A percentile compares a stretch with the other conserved stretches of the same genome.
phyloP scores from a whole-genome alignment of 2,888 invertebrate genomes.

The Troides helena region DNA sequence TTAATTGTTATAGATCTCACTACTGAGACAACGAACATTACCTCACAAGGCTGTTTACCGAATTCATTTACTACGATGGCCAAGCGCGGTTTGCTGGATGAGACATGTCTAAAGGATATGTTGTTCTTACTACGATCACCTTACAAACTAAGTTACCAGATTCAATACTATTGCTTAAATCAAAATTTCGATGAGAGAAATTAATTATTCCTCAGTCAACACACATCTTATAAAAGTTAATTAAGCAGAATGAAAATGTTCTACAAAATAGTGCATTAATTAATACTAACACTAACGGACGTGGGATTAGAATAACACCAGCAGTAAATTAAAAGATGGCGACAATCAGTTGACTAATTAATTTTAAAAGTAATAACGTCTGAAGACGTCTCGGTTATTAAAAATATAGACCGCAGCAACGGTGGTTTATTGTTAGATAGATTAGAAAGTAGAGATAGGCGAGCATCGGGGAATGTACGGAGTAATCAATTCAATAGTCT shows the following conservation, averaged over 20 bases:
- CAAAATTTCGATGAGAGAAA: no score
- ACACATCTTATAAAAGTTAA: background rate
- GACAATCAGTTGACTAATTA: conserved; percentile 24
- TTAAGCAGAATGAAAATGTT: background rate
- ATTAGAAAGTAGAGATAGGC: conserved; percentile 43
- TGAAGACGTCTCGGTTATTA: conserved; percentile 14
- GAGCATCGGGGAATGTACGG: conserved; percentile 38
- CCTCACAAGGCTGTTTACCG: no score
- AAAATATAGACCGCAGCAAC: conserved; percentile 20
- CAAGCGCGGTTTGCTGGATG: no score
- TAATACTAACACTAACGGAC: background rate
- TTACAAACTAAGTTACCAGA: no score
- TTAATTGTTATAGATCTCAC: no score
- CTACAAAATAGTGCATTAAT: background rate
- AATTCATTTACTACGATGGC: no score
- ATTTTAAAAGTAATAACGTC: conserved; percentile 29
- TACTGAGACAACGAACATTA: no score
- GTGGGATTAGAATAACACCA: conserved; percentile 1
- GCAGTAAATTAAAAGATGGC: conserved; percentile 12
- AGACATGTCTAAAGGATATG: no score
- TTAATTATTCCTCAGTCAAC: no score
- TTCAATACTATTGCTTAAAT: no score
- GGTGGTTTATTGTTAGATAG: conserved; percentile 46
- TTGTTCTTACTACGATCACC: no score
- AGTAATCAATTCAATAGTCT: conserved; percentile 33